These are phyloP conservation scores for Phoebastria nigripes DNA, from an alignment of 2,797 vertebrate genomes.

Conservation along the genomic window DNA sequence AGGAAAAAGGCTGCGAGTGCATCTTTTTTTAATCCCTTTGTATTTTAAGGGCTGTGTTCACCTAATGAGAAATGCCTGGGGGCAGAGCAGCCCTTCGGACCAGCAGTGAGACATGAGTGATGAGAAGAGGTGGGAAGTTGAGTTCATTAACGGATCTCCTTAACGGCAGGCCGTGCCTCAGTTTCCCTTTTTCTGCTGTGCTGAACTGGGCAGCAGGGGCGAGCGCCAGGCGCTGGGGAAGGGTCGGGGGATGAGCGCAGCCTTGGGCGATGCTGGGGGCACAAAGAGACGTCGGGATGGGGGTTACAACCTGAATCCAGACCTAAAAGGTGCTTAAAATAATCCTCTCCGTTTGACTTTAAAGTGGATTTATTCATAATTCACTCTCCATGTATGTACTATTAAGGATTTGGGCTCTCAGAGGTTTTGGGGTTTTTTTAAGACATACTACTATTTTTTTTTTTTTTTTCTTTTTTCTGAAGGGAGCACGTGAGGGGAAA, in stretches of 20 bases:
- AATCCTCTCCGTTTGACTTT: not conserved
- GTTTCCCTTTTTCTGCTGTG: not conserved
- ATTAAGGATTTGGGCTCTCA: not conserved
- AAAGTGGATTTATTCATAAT: constrained; percentile 28
- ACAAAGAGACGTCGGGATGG: accelerated
- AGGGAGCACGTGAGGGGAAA: not conserved
- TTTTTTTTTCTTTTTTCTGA: not conserved
- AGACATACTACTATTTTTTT: not conserved
- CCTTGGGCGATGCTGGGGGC: not conserved
- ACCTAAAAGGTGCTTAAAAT: not conserved
- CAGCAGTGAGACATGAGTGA: accelerated
- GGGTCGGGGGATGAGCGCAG: not conserved
- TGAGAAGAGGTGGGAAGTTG: not conserved
- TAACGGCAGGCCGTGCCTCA: not conserved
- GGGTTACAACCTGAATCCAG: not conserved
- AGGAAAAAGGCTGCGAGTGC: not conserved
- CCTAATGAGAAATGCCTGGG: not conserved
- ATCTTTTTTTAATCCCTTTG: not conserved
- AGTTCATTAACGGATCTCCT: too few relatives aligned
- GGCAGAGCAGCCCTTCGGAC: not conserved
- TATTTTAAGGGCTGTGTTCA: not conserved
- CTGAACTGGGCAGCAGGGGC: not conserved
- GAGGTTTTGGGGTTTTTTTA: not conserved
- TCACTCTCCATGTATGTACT: not conserved
- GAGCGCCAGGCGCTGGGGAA: not conserved